Evolutionary conservation across 2,113 vertebrate genomes (phyloP), one percentile per base, ranked within the genome.

Genomic region (Cervus canadensis): DNA sequence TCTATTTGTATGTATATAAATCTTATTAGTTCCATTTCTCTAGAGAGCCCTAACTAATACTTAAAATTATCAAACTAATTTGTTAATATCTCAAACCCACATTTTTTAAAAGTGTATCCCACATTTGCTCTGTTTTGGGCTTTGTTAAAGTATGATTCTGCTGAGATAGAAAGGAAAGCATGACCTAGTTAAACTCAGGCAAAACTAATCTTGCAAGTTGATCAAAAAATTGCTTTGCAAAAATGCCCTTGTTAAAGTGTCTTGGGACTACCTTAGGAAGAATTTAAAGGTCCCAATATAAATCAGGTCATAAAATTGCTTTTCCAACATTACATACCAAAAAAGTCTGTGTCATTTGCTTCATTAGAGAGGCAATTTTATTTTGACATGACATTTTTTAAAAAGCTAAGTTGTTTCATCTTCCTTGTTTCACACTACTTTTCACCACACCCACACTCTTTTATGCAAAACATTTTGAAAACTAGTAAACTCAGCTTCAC

Each of bases 171-270:
- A 96, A 94, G 86, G 87, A 94, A 96, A 94, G 30, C 26, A 82
- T 97, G 97, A 96, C 96, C 96, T 94, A 97, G 78, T 96, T 98
- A 98, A 97, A 95, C 54, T 95, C 30, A 17, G 67, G 95, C 60
- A 97, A 96, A 95, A 96, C 96, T 94, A 87, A 96, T 96, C 92
- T 97, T 96, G 50, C 67, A 94, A 87, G 71, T 71, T 92, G 95
- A 97, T 97, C 60, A 95, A 94, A 97, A 97, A 94, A 57, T 19
- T 91, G 25, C 93, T 79, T 96, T 0, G 0, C 12, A 83, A 96
- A 97, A 96, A 82, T 48, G 78, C 64, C 56, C 90, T 90, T 94
- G 59, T 56, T 96, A 71, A 95, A 96, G 64, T 64, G 21, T 40
- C 91, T 96, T 81, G 64, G 93, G 93, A 95, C 89, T 92, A 89